Base-by-base conservation (phyloP, 1,140 invertebrate species). In the Ostrea denselamellosa region DNA sequence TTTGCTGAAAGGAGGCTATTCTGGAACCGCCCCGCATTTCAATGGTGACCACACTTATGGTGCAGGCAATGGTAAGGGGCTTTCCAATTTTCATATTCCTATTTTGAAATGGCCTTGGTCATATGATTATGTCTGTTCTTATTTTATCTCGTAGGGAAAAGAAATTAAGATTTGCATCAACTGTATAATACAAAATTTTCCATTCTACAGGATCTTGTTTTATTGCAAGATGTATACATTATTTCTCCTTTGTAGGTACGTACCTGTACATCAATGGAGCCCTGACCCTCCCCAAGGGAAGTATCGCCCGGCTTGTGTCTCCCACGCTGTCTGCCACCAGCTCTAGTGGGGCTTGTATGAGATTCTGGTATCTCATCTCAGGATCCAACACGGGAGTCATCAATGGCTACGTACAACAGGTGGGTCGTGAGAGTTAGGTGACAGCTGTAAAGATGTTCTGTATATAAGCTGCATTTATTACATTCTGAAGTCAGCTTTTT, bases 231-330 rank as follows among this genome's bases (percentile, higher is more conserved):
- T 58, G 56, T 58, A 58, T 56, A 1, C 54, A 56, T 12, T 56
- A 56, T 0, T 0, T 56, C 34, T 52, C 28, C n/a, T 53, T 87
- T 86, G 10, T 58, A 91, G 93, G 92, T 22, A 90, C 90, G 28
- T 95, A 93, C 88, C 81, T 92, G 71, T 93, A 90, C 86, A 91
- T 92, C 17, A 91, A 90, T 53, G 83, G 91, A 12, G 86, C 85
- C 1, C 83, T 87, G 19, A 87, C 89, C 14, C 86, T 87, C 25
- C 65, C 53, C 1, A 65, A 54, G 10, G 93, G 93, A 10, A 89
- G 92, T 53, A 92, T 88, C 25, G 94, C 93, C 14, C 86, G 91
- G 22, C 86, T 92, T 9, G 81, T 91, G 22, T 90, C 91, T 65
- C 91, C 89, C 10, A 90, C 87, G 9, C 87, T 91, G 85, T 83